These are phyloP conservation scores for Oreotragus oreotragus DNA, from an alignment of 2,113 vertebrate species.

Conservation along the genomic window DNA sequence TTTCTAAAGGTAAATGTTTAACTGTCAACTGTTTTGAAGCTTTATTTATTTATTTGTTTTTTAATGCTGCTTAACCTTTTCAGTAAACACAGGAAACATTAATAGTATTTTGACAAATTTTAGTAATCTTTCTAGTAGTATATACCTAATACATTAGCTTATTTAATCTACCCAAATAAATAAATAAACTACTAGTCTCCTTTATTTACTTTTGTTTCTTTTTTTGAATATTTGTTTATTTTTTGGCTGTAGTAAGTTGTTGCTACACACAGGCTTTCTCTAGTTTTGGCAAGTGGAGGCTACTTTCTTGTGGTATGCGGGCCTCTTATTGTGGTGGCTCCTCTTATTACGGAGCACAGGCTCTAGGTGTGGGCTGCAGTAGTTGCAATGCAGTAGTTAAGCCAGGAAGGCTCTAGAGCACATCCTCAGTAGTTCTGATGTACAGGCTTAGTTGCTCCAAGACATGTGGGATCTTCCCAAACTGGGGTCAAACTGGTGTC, in stretches of 20 bases:
- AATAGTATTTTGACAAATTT: background rate
- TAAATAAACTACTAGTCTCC: background rate
- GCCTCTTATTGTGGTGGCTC: background rate
- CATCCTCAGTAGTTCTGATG: too few species aligned
- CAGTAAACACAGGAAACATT: background rate
- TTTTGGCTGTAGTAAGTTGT: background rate
- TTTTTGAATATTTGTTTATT: background rate
- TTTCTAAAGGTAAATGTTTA: background rate
- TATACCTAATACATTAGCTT: conserved; percentile 53
- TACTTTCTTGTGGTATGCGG: background rate
- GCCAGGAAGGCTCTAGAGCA: too few species aligned
- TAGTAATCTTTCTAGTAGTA: background rate
- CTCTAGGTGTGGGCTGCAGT: background rate
- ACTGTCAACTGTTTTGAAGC: background rate
- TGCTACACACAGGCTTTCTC: background rate
- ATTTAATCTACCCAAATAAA: conserved; percentile 32
- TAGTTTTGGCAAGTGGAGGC: background rate
- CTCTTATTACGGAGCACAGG: background rate
- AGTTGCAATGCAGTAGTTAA: background rate
- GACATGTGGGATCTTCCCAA: background rate
- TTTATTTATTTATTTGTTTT: background rate
- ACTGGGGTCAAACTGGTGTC: background rate
- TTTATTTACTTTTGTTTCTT: conserved; percentile 21
- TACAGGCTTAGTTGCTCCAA: background rate
- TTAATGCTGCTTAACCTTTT: background rate